Conservation (phyloP, 2,888 invertebrate genomes). For the Cheilosia urbana region DNA sequence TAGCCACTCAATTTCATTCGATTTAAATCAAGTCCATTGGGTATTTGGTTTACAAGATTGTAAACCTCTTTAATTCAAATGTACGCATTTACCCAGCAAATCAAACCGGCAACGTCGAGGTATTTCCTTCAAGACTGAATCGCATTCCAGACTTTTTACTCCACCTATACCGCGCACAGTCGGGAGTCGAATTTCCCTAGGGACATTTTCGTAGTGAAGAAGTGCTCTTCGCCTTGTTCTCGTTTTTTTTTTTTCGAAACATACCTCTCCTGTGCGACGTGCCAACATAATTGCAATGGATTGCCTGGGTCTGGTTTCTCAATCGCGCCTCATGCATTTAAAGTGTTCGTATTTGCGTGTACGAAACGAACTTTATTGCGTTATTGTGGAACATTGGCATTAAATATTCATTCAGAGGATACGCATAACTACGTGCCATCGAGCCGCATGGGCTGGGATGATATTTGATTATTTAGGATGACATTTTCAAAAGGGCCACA, state of each 20-base stretch:
- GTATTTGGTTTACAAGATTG: too few species aligned
- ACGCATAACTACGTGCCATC: neutral
- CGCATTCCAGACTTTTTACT: neutral
- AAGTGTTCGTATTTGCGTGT: neutral
- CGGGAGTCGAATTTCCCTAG: neutral
- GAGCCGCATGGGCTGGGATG: neutral
- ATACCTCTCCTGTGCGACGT: neutral
- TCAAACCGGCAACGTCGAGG: neutral
- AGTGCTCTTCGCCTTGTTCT: neutral
- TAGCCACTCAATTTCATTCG: too few species aligned
- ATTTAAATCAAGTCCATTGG: too few species aligned
- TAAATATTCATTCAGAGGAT: neutral
- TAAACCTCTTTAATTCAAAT: too few species aligned
- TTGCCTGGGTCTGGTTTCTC: neutral
- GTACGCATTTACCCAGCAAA: neutral
- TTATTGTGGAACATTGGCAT: neutral
- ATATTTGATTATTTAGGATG: neutral
- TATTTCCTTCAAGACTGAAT: neutral
- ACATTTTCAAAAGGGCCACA: neutral
- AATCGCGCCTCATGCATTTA: neutral
- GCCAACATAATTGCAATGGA: constrained; percentile 4
- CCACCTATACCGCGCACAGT: neutral
- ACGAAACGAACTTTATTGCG: neutral
- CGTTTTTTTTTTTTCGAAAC: too few species aligned
- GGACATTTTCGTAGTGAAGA: neutral